phyloP scores from a whole-genome alignment of 2,888 invertebrate genomes.

The Hyposoter didymator region DNA sequence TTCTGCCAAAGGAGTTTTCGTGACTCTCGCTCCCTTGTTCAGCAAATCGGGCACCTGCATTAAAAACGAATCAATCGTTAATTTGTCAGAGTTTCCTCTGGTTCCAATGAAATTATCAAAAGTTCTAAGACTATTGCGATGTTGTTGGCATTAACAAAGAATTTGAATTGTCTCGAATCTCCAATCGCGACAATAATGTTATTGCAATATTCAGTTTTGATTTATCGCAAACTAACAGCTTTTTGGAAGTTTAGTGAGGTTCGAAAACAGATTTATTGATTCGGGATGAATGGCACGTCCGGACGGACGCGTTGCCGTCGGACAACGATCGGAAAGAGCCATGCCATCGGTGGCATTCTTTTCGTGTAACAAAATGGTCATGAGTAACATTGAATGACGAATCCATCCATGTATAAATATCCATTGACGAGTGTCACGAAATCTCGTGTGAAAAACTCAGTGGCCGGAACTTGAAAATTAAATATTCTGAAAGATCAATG shows the following conservation, averaged over 20 bases:
- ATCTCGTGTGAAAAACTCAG: constrained; percentile 3
- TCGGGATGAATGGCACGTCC: background rate
- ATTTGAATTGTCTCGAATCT: background rate
- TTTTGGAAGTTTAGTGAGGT: background rate
- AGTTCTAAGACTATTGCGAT: background rate
- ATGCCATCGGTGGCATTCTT: background rate
- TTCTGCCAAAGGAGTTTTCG: background rate
- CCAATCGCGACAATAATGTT: background rate
- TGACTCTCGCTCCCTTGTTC: background rate
- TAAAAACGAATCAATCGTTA: background rate
- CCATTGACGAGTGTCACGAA: background rate
- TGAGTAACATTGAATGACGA: background rate
- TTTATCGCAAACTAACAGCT: background rate
- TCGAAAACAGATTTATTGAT: background rate
- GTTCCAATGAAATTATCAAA: background rate
- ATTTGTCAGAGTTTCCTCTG: too few species aligned
- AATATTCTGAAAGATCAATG: background rate
- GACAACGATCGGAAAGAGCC: constrained; percentile 6
- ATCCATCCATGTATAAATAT: background rate
- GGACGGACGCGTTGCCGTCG: constrained; percentile 28
- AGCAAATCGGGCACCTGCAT: background rate
- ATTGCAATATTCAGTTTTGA: background rate
- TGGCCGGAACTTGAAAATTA: constrained; percentile 1
- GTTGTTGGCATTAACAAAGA: background rate
- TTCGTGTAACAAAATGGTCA: background rate